Evolutionary conservation across 2,113 vertebrate species (phyloP), one percentile per base, ranked within the genome.

Genomic region (Upupa epops): DNA sequence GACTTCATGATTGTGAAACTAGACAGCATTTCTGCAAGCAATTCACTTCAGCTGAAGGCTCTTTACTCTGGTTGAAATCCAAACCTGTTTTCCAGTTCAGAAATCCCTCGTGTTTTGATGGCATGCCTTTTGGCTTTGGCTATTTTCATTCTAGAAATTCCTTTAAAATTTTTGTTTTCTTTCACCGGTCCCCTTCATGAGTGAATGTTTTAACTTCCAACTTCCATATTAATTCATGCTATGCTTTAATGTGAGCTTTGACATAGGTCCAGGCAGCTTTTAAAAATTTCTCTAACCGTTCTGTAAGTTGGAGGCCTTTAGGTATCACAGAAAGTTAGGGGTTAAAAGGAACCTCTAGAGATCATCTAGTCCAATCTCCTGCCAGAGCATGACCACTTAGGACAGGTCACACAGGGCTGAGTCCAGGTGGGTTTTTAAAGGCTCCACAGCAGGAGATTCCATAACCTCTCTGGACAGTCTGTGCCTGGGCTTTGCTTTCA

Each of bases 131-230:
- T 73, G 34, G 8, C 32, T 56, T 37, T 74, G 77, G 18, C 13
- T 40, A 36, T 69, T 69, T 34, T 40, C 66, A 13, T 71, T 60
- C 19, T 72, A 1, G 60, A 56, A 40, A 72, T 79, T 72, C 45
- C 25, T 71, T 77, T 63, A 37, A 54, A 21, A 34, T 21, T 29
- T 32, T 48, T 80, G 7, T 17, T 6, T 72, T 21, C 37, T 51
- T 3, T 51, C 28, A 29, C 65, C 72, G 46, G 8, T 1, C 13
- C 8, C 24, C 12, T 12, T 11, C 1, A 1, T 21, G 7, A 46
- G 8, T 71, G 51, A 83, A 68, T 4, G 16, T 21, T 74, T n/a
- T n/a, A n/a, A n/a, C n/a, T 13, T 61, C 80, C 80, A 68, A 7
- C 18, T 59, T 76, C 28, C 42, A 58, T 60, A 24, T 2, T 5